Evolutionary conservation across 2,888 invertebrate genomes (phyloP).

Genomic region (Villa cingulata): DNA sequence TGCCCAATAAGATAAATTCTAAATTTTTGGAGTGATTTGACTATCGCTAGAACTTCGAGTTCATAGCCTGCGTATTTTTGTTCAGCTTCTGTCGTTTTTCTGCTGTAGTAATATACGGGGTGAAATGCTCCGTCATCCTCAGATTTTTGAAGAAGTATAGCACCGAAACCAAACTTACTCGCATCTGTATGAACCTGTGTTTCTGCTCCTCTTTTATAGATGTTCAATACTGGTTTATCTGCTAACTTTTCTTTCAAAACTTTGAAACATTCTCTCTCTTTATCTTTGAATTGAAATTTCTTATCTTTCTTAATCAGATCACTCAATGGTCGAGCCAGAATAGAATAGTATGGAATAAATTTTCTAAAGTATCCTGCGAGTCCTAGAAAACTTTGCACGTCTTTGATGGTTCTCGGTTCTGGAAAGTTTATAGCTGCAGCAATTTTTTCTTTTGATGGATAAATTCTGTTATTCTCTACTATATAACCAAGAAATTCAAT

Average conservation of each 20-base stretch:
- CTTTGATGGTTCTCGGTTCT: neutral
- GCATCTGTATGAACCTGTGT: slow-evolving; percentile 22
- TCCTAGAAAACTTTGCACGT: neutral
- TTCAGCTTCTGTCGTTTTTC: slow-evolving; percentile 18
- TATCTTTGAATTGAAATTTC: neutral
- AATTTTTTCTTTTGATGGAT: neutral
- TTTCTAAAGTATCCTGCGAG: too few relatives aligned
- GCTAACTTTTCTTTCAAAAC: neutral
- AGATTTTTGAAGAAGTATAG: slow-evolving; percentile 16
- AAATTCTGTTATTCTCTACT: neutral
- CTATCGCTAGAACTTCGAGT: slow-evolving; percentile 7
- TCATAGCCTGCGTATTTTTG: slow-evolving; percentile 7
- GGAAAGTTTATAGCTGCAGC: neutral
- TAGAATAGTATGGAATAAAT: too few relatives aligned
- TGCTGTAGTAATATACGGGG: slow-evolving; percentile 20
- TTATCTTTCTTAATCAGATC: neutral
- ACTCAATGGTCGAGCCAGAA: neutral
- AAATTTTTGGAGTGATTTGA: neutral
- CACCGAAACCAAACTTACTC: slow-evolving; percentile 17
- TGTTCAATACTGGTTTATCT: slow-evolving; percentile 15
- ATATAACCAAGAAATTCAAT: slow-evolving; percentile 1
- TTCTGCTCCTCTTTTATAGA: slow-evolving; percentile 16
- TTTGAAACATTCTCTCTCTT: neutral
- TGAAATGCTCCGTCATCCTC: slow-evolving; percentile 12
- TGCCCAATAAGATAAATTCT: slow-evolving; percentile 10